Conservation (phyloP, 2,888 invertebrate species). For the Penaeus monodon region DNA sequence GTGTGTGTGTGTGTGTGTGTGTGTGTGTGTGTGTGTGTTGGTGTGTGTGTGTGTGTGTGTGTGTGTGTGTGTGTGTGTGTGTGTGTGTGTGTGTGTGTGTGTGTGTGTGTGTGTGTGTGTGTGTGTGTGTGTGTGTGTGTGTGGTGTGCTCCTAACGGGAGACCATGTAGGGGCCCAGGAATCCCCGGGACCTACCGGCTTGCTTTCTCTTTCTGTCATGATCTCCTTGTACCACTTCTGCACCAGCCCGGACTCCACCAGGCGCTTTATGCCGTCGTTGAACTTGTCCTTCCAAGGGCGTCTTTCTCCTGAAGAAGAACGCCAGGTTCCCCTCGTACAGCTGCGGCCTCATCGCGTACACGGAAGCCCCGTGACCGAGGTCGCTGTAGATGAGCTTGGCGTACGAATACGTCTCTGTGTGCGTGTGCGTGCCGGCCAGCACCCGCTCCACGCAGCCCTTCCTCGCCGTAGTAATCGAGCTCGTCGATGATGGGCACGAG, state of each 20-base stretch:
- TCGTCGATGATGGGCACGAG: no score
- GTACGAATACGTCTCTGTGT: constrained; percentile 29
- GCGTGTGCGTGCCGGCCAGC: background rate
- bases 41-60: no score
- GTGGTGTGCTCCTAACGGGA: no score
- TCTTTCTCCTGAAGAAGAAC: constrained; percentile 34
- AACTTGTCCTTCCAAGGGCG: constrained; percentile 25
- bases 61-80: no score
- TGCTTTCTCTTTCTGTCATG: background rate
- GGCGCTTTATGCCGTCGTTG: background rate
- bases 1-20: no score
- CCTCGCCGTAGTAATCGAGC: background rate
- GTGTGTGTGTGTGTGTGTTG: no score
- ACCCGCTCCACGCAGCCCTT: background rate
- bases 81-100: no score
- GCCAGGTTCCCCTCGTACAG: constrained; percentile 32
- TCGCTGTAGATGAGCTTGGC: background rate
- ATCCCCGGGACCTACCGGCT: no score
- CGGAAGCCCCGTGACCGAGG: background rate
- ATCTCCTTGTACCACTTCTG: constrained; percentile 28
- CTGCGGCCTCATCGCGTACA: constrained; percentile 10
- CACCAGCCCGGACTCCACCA: constrained; percentile 34
- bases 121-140: no score
- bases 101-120: no score
- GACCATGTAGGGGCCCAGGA: no score